phyloP scores from a whole-genome alignment of 2,113 vertebrate genomes.

The Falcunculus frontatus region DNA sequence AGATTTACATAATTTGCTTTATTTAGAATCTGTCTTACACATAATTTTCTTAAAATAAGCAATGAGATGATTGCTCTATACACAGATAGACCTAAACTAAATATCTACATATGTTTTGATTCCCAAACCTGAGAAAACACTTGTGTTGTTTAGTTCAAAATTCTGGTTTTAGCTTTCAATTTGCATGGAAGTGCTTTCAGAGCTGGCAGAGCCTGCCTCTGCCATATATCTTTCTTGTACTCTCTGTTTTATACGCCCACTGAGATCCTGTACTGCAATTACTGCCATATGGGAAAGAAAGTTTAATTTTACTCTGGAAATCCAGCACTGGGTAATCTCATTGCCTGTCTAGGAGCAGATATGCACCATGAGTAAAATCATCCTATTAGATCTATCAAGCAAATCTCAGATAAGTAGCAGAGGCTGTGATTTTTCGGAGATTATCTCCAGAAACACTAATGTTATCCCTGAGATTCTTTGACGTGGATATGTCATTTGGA shows the following conservation, averaged over 20 bases:
- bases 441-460: neutral
- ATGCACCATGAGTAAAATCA: neutral
- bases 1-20: neutral
- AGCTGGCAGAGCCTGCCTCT: neutral
- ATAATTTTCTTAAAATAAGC: neutral
- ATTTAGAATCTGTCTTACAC: neutral
- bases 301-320: constrained; percentile 32
- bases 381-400: neutral
- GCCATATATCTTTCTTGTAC: neutral
- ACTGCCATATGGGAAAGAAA: constrained; percentile 35
- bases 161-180: neutral
- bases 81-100: neutral
- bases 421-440: neutral
- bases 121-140: neutral
- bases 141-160: neutral
- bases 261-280: constrained; percentile 37
- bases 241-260: constrained; percentile 5
- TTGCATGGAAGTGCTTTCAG: neutral
- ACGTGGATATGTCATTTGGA: neutral
- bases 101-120: neutral
- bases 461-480: neutral
- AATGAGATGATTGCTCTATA: neutral
- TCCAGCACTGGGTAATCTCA: neutral
- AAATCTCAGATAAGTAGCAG: neutral
- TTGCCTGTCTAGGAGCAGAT: neutral